Evolutionary conservation across 1,140 invertebrate genomes (phyloP).

Genomic region (Hylyphantes graminicola): DNA sequence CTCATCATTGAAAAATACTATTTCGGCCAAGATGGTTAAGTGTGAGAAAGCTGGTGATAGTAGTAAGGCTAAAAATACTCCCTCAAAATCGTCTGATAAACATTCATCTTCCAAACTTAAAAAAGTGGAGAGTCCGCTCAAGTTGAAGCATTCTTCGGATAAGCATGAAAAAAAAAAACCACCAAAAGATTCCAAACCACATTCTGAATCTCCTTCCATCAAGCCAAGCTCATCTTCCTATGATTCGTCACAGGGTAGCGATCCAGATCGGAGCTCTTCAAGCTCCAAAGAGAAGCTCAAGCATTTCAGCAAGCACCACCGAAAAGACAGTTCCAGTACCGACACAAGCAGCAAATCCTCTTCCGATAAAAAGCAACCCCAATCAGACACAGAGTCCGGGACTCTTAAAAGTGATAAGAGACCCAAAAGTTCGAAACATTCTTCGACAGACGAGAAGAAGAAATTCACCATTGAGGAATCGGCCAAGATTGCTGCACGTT

Average conservation of each 20-base stretch:
- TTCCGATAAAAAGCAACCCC: slow-evolving; percentile 16
- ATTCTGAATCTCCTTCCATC: neutral
- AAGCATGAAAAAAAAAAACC: neutral
- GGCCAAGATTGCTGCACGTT: slow-evolving; percentile 30
- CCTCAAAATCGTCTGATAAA: slow-evolving; percentile 24
- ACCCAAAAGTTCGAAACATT: neutral
- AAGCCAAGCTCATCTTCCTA: slow-evolving; percentile 33
- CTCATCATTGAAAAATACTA: neutral
- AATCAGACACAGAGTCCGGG: slow-evolving; percentile 9
- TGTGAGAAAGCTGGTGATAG: slow-evolving; percentile 23
- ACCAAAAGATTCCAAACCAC: neutral
- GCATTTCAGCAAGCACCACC: slow-evolving; percentile 38
- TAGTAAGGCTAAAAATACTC: neutral
- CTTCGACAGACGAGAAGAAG: slow-evolving; percentile 22
- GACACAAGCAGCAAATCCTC: neutral
- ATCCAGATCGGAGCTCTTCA: slow-evolving; percentile 19
- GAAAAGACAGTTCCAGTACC: slow-evolving; percentile 18
- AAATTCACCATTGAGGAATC: neutral
- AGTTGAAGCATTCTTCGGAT: neutral
- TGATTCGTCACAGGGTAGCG: slow-evolving; percentile 55
- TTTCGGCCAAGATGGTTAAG: slow-evolving; percentile 2
- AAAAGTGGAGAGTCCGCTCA: neutral
- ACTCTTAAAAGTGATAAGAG: neutral
- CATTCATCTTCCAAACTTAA: slow-evolving; percentile 1
- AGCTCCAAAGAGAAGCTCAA: slow-evolving; percentile 36